Evolutionary conservation across 2,113 vertebrate species (phyloP).

Genomic region (Ibidorhyncha struthersii): DNA sequence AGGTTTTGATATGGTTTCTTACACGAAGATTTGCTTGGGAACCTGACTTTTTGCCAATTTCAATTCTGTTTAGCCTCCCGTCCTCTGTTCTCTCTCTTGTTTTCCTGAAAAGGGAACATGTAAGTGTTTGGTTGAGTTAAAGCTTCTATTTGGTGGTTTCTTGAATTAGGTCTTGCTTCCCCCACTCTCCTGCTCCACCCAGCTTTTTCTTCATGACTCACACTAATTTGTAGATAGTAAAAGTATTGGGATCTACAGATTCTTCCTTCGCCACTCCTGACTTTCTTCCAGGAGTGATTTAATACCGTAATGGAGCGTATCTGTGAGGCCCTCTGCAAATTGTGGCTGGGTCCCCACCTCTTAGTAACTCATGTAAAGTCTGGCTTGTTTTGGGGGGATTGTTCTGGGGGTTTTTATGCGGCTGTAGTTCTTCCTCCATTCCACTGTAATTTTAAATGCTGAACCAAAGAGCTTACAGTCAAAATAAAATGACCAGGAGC

Average conservation of each 20-base stretch:
- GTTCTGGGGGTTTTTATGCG: neutral
- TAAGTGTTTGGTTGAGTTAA: neutral
- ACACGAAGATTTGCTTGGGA: neutral
- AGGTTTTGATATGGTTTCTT: neutral
- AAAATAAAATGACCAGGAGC: neutral
- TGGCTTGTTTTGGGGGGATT: neutral
- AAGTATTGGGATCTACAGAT: neutral
- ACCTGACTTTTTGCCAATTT: neutral
- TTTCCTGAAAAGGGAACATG: neutral
- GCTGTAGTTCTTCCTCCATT: neutral
- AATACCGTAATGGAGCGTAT: neutral
- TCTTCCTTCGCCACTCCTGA: neutral
- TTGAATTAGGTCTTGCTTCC: neutral
- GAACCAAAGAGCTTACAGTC: neutral
- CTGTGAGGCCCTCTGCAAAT: neutral
- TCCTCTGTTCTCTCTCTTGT: neutral
- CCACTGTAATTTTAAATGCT: neutral
- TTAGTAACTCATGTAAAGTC: neutral
- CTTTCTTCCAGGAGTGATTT: neutral
- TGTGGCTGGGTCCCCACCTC: neutral
- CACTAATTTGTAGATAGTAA: neutral
- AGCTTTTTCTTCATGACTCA: neutral
- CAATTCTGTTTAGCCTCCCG: neutral
- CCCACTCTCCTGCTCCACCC: neutral
- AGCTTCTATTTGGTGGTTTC: conserved; percentile 12